Evolutionary conservation across 2,113 vertebrate species (phyloP).

Genomic region (Scopus umbretta): DNA sequence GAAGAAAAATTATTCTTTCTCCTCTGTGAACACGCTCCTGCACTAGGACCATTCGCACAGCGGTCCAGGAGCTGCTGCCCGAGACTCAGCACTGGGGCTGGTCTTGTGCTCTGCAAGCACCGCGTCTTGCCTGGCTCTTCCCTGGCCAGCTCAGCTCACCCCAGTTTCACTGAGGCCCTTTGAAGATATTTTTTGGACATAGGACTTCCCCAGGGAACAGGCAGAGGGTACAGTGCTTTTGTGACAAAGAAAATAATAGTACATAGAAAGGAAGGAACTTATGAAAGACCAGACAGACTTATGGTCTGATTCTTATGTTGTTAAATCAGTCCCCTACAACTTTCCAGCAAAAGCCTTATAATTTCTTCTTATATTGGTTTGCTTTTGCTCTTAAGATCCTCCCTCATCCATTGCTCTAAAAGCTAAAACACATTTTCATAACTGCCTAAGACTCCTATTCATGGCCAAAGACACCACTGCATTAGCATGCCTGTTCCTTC

Average conservation of each 20-base stretch:
- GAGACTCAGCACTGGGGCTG: background rate
- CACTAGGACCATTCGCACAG: too few species aligned
- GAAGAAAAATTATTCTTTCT: background rate
- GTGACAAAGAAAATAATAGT: background rate
- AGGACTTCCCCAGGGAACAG: background rate
- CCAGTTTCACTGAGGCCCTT: background rate
- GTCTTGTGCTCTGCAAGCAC: too few species aligned
- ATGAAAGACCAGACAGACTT: background rate
- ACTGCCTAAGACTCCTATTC: too few species aligned
- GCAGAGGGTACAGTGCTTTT: background rate
- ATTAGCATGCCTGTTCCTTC: background rate
- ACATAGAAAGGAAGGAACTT: background rate
- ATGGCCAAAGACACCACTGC: background rate
- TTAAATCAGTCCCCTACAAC: background rate
- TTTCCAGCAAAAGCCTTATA: background rate
- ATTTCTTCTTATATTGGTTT: background rate
- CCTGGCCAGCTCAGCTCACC: background rate
- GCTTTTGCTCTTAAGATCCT: background rate
- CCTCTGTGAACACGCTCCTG: too few species aligned
- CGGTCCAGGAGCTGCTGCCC: background rate
- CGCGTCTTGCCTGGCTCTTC: fast-evolving
- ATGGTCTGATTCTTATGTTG: fast-evolving
- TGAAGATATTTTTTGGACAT: background rate
- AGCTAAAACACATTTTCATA: background rate
- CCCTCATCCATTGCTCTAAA: background rate